phyloP scores from a whole-genome alignment of 2,797 vertebrate species.

The Kryptopterus vitreolus region DNA sequence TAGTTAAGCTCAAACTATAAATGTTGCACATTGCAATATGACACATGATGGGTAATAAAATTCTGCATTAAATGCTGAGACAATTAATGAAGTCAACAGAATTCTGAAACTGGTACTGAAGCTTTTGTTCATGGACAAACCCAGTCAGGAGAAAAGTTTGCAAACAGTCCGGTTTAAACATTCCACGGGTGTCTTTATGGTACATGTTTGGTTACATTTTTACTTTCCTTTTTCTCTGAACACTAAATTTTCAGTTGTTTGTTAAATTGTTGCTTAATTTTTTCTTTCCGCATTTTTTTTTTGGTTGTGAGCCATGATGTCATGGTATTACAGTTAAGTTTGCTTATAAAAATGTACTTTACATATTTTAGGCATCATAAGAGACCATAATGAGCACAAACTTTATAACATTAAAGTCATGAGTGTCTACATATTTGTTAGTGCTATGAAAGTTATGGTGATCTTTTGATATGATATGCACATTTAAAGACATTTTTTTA shows the following conservation, averaged over 20 bases:
- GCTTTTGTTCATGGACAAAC: background rate
- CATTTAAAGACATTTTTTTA: background rate
- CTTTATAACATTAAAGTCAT: background rate
- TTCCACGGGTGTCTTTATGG: slow-evolving; percentile 4
- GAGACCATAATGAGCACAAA: background rate
- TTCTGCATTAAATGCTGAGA: background rate
- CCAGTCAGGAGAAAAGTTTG: slow-evolving; percentile 19
- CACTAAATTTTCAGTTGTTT: background rate
- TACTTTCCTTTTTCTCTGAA: background rate
- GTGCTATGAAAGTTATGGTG: background rate
- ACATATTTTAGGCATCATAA: background rate
- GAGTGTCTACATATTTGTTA: background rate
- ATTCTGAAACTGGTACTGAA: background rate
- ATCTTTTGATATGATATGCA: background rate
- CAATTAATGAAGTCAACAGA: background rate
- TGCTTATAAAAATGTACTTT: background rate
- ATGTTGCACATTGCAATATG: background rate
- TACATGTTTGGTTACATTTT: background rate
- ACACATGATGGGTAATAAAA: background rate
- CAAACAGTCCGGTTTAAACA: slow-evolving; percentile 21
- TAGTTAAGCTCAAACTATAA: background rate
- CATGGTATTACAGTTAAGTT: background rate
- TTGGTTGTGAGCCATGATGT: background rate
- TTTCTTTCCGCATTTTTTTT: background rate
- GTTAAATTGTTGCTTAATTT: background rate